phyloP scores from a whole-genome alignment of 2,113 vertebrate species.

The Lipotes vexillifer region DNA sequence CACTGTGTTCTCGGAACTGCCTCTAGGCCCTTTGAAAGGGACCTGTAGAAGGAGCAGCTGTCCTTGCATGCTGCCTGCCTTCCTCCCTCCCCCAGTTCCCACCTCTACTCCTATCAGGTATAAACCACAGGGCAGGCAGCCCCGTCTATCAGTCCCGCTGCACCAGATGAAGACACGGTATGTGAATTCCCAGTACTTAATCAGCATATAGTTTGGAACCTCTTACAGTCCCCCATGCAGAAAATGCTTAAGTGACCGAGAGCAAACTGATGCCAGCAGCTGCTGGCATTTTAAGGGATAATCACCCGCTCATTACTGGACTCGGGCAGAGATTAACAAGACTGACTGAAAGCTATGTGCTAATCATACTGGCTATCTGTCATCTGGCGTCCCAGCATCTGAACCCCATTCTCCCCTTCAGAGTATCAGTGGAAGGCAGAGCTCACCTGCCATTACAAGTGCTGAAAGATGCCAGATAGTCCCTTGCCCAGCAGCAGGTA shows the following conservation, averaged over 20 bases:
- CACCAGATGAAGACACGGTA: background rate
- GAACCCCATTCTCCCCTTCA: background rate
- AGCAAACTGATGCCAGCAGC: background rate
- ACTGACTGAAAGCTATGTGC: background rate
- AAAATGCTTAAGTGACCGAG: background rate
- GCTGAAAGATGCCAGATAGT: background rate
- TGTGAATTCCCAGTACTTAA: background rate
- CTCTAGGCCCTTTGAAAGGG: background rate
- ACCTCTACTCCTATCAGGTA: background rate
- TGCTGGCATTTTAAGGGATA: background rate
- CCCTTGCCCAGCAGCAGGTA: background rate
- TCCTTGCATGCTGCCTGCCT: background rate
- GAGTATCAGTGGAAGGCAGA: background rate
- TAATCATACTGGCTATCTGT: background rate
- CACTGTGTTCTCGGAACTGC: background rate
- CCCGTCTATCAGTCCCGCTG: background rate
- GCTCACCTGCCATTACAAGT: background rate
- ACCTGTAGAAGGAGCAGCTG: background rate
- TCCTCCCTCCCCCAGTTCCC: background rate
- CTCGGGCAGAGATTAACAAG: slow-evolving; percentile 11
- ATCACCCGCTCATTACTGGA: slow-evolving; percentile 12
- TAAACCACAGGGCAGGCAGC: background rate
- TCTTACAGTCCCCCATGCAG: background rate
- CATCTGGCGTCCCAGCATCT: background rate
- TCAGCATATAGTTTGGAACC: background rate